A percentile compares a stretch with the other conserved stretches of the same genome.
Conservation (phyloP, 2,113 vertebrate species). For the Pelvicachromis taeniatus region DNA sequence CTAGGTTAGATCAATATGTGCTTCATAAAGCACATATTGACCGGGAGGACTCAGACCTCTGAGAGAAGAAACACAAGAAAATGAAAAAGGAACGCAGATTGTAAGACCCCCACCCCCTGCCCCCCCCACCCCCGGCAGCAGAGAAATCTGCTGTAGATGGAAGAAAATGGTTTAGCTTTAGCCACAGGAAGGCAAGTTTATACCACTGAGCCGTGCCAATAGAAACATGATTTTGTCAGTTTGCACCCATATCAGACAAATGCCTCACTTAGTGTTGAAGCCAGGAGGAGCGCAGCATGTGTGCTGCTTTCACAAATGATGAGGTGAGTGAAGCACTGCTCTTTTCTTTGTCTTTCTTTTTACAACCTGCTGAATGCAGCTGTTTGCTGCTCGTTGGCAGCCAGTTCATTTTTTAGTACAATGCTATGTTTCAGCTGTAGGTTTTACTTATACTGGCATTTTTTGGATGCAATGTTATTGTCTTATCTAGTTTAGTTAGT, state of each 20-base stretch:
- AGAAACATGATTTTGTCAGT: conserved; percentile 30
- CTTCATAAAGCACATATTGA: conserved; percentile 21
- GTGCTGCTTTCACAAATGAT: conserved; percentile 6
- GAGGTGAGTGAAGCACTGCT: conserved; percentile 1
- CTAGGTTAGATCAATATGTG: conserved; percentile 3
- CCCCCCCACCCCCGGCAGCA: neutral
- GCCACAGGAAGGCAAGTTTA: neutral
- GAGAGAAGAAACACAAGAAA: neutral
- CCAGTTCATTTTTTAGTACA: neutral
- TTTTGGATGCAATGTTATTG: neutral
- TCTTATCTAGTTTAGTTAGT: neutral
- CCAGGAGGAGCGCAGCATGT: conserved; percentile 21
- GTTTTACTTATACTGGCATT: neutral
- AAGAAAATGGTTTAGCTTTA: neutral
- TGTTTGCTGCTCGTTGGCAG: neutral
- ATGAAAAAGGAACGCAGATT: conserved; percentile 2
- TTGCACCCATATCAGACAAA: conserved; percentile 32
- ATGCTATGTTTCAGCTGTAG: neutral
- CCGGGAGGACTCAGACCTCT: neutral
- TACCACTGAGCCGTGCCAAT: neutral
- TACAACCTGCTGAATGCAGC: conserved; percentile 7
- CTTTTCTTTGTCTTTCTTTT: neutral
- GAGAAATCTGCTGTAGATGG: neutral
- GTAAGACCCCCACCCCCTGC: neutral
- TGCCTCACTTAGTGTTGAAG: conserved; percentile 5